phyloP scores from a whole-genome alignment of 1,140 invertebrate genomes.

The Bradysia coprophila region DNA sequence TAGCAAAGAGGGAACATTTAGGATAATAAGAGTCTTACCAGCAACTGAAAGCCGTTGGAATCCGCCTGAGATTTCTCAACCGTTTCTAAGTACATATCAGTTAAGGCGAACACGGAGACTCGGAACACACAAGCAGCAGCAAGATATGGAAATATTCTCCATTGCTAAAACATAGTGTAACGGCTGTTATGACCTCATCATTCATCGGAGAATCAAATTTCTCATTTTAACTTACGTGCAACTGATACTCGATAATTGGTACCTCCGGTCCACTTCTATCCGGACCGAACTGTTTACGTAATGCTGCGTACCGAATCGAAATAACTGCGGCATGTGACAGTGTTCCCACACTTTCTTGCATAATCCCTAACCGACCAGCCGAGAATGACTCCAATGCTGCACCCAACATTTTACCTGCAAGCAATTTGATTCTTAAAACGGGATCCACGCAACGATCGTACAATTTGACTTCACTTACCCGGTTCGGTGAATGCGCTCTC shows the following conservation, averaged over 20 bases:
- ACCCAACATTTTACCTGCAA: constrained; percentile 61
- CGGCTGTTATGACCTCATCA: too few species aligned
- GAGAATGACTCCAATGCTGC: constrained; percentile 73
- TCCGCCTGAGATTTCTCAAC: constrained; percentile 34
- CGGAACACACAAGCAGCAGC: constrained; percentile 63
- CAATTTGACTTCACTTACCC: too few species aligned
- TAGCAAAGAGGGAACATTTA: background rate
- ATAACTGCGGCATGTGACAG: constrained; percentile 59
- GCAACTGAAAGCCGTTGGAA: constrained; percentile 29
- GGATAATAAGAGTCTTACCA: constrained; percentile 23
- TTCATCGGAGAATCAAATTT: too few species aligned
- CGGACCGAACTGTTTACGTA: constrained; percentile 76
- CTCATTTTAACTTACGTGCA: constrained; percentile 38
- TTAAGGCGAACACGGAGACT: constrained; percentile 41
- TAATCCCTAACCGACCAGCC: constrained; percentile 54
- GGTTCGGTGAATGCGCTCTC: constrained; percentile 55
- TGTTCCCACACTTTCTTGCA: constrained; percentile 47
- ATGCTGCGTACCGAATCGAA: constrained; percentile 76
- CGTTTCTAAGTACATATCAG: constrained; percentile 29
- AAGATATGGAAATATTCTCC: constrained; percentile 74
- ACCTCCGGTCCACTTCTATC: constrained; percentile 43
- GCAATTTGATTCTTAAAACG: too few species aligned
- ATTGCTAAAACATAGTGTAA: constrained; percentile 46
- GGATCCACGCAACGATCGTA: too few species aligned
- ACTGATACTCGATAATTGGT: constrained; percentile 79